These are phyloP conservation scores for Pipistrellus nathusii DNA, from an alignment of 2,797 vertebrate species.

Conservation along the genomic window DNA sequence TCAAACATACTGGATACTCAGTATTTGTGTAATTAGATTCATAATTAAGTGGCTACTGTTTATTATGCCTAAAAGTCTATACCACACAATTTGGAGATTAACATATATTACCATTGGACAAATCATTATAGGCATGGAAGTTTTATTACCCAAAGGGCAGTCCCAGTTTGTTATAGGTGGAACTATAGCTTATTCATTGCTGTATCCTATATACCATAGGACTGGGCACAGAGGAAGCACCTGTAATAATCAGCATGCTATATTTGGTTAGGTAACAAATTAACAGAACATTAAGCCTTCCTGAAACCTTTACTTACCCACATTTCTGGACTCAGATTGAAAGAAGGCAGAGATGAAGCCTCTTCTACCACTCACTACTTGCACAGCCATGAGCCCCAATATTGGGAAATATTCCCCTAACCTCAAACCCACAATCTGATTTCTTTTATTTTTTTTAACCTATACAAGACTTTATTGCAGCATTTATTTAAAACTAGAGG, in stretches of 20 bases:
- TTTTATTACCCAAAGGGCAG: not conserved
- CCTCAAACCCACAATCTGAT: not conserved
- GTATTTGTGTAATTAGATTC: conserved; percentile 44
- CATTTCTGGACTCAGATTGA: conserved; percentile 37
- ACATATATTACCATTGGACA: conserved; percentile 1
- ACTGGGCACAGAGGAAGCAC: not conserved
- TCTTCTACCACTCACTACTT: not conserved
- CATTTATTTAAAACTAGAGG: not conserved
- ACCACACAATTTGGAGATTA: not conserved
- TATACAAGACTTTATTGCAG: not conserved
- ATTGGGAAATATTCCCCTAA: not conserved
- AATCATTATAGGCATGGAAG: not conserved
- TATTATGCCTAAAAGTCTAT: not conserved
- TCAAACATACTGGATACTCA: not conserved
- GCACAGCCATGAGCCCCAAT: not conserved
- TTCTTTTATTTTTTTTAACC: not conserved
- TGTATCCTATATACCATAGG: not conserved
- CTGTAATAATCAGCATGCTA: not conserved
- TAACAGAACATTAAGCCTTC: conserved; percentile 36
- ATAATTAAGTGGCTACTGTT: conserved; percentile 41
- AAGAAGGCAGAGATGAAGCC: not conserved
- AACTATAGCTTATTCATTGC: not conserved
- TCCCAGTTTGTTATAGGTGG: not conserved
- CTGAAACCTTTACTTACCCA: conserved; percentile 31
- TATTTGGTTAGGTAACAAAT: not conserved